phyloP scores from a whole-genome alignment of 2,797 vertebrate species.

The Otus scops region DNA sequence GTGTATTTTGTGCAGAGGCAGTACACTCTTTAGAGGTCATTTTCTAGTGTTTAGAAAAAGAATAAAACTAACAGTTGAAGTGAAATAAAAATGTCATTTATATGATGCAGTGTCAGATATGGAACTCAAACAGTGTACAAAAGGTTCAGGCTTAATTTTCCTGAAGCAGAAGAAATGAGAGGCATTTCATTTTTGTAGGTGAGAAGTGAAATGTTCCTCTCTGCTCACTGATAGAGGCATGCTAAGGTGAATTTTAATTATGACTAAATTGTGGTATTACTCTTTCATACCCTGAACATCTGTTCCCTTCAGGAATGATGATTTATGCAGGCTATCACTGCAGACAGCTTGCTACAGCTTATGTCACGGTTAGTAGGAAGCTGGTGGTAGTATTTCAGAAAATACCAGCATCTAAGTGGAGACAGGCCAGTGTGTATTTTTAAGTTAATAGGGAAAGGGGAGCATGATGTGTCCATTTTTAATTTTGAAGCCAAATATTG shows the following conservation, averaged over 20 bases:
- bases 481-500: slow-evolving; percentile 75
- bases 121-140: not conserved
- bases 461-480: slow-evolving; percentile 41
- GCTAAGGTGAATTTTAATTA: slow-evolving; percentile 93
- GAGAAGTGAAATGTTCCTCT: slow-evolving; percentile 74
- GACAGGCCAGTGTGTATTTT: slow-evolving; percentile 66
- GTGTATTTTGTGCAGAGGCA: not conserved
- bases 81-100: slow-evolving; percentile 26
- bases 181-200: slow-evolving; percentile 67
- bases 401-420: slow-evolving; percentile 74
- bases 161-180: slow-evolving; percentile 63
- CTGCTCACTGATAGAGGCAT: slow-evolving; percentile 80
- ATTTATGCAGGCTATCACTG: slow-evolving; percentile 90
- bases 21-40: slow-evolving; percentile 30
- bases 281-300: slow-evolving; percentile 87
- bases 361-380: slow-evolving; percentile 82
- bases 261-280: slow-evolving; percentile 90
- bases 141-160: slow-evolving; percentile 55
- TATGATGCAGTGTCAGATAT: not conserved
- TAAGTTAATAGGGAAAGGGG: slow-evolving; percentile 34
- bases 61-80: not conserved
- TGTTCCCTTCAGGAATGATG: slow-evolving; percentile 90
- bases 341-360: slow-evolving; percentile 88
- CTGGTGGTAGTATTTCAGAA: slow-evolving; percentile 75
- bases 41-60: not conserved